A percentile compares a stretch with the other conserved stretches of the same genome.
These are phyloP conservation scores for Crotophaga sulcirostris DNA, from an alignment of 2,113 vertebrate species.

Conservation along the genomic window DNA sequence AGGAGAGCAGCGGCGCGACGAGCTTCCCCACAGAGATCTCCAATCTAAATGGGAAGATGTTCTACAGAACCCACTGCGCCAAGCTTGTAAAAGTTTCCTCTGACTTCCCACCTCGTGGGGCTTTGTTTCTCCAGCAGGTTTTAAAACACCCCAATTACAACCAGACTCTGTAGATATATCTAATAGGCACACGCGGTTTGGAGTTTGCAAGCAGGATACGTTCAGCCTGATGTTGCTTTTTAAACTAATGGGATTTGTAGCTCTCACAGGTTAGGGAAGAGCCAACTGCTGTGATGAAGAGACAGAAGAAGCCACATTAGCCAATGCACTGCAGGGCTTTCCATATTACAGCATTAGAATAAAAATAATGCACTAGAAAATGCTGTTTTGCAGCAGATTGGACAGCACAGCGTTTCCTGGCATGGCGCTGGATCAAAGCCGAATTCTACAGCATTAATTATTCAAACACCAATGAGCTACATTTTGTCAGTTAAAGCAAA, in stretches of 20 bases:
- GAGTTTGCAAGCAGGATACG: background rate
- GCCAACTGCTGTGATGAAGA: background rate
- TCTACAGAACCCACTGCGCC: fast-evolving
- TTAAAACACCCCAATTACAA: background rate
- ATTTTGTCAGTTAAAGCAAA: conserved; percentile 14
- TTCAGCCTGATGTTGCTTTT: background rate
- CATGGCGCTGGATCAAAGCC: background rate
- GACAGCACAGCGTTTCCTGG: background rate
- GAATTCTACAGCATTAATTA: conserved; percentile 18
- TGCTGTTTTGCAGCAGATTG: background rate
- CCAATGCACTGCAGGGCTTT: background rate
- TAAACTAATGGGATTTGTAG: conserved; percentile 5
- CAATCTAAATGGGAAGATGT: background rate
- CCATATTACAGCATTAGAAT: background rate
- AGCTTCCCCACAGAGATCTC: background rate
- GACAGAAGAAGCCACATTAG: background rate
- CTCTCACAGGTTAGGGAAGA: background rate
- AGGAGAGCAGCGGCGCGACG: fast-evolving
- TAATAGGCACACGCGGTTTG: background rate
- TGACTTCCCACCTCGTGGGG: background rate
- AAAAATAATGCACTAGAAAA: conserved; percentile 18
- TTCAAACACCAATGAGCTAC: conserved; percentile 2
- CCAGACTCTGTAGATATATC: background rate
- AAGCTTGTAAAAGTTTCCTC: background rate
- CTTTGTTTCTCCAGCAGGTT: background rate